Evolutionary conservation across 2,797 vertebrate genomes (phyloP), one percentile per base, ranked within the genome.

Genomic region (Ispidina picta): DNA sequence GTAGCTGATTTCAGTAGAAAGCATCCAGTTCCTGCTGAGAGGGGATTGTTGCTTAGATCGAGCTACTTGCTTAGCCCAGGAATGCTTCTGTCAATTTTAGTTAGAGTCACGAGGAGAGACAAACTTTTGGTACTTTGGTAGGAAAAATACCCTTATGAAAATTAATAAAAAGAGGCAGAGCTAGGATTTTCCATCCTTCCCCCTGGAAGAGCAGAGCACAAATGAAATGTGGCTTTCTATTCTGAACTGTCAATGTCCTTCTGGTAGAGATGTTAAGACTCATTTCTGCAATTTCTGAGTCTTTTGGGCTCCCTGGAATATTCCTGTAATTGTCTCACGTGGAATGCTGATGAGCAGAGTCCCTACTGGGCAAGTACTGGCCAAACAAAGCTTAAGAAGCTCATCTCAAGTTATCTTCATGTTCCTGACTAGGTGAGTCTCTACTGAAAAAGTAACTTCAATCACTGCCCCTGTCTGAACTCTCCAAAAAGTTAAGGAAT

Each of bases 381-480:
- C 52, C 68, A 75, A 29, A 8, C 60, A 58, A 88, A 56, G 55
- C 46, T 41, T 15, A 28, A 41, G 58, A 35, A 29, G 19, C 12
- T 18, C 23, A 1, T 52, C 51, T 43, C 2, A 2, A 14, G n/a
- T 43, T 19, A 8, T 68, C 21, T 21, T 78, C 0, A 0, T 51
- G 56, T 41, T 92, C 22, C 56, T 77, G 52, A 5, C 56, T 35
- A 14, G 37, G 25, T 19, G 1, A 11, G 14, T 55, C 33, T 68
- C 35, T 21, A 6, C 26, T 63, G 54, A 26, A 63, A 8, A 20
- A 26, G 21, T 16, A 14, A 15, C 29, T 52, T 79, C 62, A 43
- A 31, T 39, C 16, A 2, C 17, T 65, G 69, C 52, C 16, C 9
- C 29, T 31, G 18, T 62, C 10, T 23, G 31, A 62, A 29, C 65